Percentiles rank a stretch among this genome's conserved stretches.
These are phyloP conservation scores for Amiota communis DNA, from an alignment of 2,888 invertebrate species.

Conservation along the genomic window DNA sequence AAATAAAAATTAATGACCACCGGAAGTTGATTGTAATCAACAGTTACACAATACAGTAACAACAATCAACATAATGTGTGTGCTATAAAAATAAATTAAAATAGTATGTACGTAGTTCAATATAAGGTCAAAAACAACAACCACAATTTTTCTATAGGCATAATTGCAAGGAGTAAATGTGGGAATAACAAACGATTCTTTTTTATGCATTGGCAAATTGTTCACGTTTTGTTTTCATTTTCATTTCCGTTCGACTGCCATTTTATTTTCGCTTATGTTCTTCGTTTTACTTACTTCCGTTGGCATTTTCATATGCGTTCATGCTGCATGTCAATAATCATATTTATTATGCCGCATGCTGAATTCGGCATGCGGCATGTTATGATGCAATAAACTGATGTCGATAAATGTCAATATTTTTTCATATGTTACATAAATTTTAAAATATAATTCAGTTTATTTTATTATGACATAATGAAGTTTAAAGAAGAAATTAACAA, in stretches of 20 bases:
- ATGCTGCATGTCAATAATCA: constrained; percentile 9
- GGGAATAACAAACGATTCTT: constrained; percentile 7
- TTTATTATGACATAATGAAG: no score
- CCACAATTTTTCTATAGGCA: no score
- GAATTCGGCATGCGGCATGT: background rate
- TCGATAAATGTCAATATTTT: no score
- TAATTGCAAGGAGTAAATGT: no score
- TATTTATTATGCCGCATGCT: background rate
- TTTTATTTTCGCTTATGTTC: constrained; percentile 8
- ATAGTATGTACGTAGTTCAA: no score
- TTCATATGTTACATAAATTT: no score
- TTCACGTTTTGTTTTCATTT: constrained; percentile 26
- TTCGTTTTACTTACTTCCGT: constrained; percentile 18
- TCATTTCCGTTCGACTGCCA: constrained; percentile 25
- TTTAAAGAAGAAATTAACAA: no score
- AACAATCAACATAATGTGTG: constrained; percentile 25
- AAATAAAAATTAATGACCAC: constrained; percentile 66
- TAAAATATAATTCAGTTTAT: no score
- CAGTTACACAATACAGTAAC: constrained; percentile 41
- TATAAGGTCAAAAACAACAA: background rate
- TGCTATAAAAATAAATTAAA: constrained; percentile 44
- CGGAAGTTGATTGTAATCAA: constrained; percentile 66
- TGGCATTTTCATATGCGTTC: constrained; percentile 15
- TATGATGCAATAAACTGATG: no score
- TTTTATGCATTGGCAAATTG: constrained; percentile 15